phyloP scores from a whole-genome alignment of 2,888 invertebrate genomes.

The Diadegma fenestrale region DNA sequence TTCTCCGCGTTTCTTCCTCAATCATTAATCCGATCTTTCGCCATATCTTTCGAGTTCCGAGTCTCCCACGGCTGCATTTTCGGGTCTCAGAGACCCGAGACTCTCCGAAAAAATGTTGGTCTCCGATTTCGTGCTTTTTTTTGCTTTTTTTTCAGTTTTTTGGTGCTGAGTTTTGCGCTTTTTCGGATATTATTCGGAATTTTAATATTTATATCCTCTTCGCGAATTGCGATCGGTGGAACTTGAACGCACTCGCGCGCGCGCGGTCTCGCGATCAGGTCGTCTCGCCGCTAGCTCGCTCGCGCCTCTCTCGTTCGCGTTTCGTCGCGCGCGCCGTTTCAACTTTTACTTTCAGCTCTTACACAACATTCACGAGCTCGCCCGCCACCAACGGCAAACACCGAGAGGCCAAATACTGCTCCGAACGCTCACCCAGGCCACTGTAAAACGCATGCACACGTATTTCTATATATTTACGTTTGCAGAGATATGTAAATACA shows the following conservation, averaged over 20 bases:
- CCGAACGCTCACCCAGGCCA: slow-evolving; percentile 54
- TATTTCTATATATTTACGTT: neutral
- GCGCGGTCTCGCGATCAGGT: slow-evolving; percentile 33
- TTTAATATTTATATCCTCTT: neutral
- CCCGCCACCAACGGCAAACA: slow-evolving; percentile 60
- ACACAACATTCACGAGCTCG: slow-evolving; percentile 78
- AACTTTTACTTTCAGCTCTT: slow-evolving; percentile 85
- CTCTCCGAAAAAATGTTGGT: no score
- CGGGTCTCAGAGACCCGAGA: neutral
- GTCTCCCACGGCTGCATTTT: neutral
- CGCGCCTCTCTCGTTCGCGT: slow-evolving; percentile 70
- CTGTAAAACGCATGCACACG: slow-evolving; percentile 77
- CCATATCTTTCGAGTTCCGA: neutral
- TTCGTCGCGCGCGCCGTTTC: slow-evolving; percentile 81
- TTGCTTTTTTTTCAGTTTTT: no score
- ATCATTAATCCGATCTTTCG: slow-evolving; percentile 43
- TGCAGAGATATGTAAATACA: slow-evolving; percentile 3
- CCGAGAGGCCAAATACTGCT: slow-evolving; percentile 58
- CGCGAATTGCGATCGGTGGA: slow-evolving; percentile 45
- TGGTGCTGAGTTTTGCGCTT: no score
- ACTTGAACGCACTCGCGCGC: slow-evolving; percentile 52
- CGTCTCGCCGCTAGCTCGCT: slow-evolving; percentile 77
- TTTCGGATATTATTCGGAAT: neutral
- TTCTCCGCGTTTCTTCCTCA: slow-evolving; percentile 45
- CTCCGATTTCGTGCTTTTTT: no score